A percentile compares a stretch with the other conserved stretches of the same genome.
phyloP scores from a whole-genome alignment of 1,140 invertebrate genomes.

The Drosophila sechellia region DNA sequence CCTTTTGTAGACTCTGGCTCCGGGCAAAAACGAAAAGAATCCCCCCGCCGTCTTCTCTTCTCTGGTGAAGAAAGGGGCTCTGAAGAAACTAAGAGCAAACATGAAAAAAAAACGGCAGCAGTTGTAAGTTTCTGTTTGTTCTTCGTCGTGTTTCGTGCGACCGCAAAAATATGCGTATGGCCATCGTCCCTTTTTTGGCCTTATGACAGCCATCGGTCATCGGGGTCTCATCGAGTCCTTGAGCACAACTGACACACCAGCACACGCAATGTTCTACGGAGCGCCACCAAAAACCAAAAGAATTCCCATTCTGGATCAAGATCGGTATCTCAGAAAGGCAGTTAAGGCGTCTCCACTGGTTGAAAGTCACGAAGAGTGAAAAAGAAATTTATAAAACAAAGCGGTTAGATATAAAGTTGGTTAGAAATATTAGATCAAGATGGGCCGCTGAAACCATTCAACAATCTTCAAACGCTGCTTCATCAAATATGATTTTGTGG shows the following conservation, averaged over 20 bases:
- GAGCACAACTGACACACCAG: constrained; percentile 68
- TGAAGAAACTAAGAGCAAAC: constrained; percentile 17
- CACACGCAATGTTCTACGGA: constrained; percentile 51
- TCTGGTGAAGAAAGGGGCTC: constrained; percentile 11
- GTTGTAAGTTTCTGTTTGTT: constrained; percentile 74
- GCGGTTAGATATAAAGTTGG: not conserved
- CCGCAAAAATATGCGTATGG: constrained; percentile 78
- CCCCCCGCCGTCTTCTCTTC: not conserved
- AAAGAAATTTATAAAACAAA: not conserved
- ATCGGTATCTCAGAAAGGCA: constrained; percentile 34
- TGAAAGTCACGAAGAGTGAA: constrained; percentile 6
- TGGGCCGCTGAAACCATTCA: not conserved
- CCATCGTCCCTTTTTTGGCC: constrained; percentile 59
- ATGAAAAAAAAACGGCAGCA: constrained; percentile 64
- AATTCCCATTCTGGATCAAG: constrained; percentile 38
- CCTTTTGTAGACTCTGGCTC: constrained; percentile 80
- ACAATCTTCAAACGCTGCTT: not conserved
- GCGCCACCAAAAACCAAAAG: constrained; percentile 41
- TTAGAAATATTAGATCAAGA: constrained; percentile 15
- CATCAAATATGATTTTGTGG: not conserved
- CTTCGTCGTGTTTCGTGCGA: constrained; percentile 43
- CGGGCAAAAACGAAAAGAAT: constrained; percentile 67
- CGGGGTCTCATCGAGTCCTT: constrained; percentile 58
- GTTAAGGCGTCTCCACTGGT: constrained; percentile 9
- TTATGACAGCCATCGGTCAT: constrained; percentile 71